Conservation (phyloP, 2,113 vertebrate species). For the Zootoca vivipara region DNA sequence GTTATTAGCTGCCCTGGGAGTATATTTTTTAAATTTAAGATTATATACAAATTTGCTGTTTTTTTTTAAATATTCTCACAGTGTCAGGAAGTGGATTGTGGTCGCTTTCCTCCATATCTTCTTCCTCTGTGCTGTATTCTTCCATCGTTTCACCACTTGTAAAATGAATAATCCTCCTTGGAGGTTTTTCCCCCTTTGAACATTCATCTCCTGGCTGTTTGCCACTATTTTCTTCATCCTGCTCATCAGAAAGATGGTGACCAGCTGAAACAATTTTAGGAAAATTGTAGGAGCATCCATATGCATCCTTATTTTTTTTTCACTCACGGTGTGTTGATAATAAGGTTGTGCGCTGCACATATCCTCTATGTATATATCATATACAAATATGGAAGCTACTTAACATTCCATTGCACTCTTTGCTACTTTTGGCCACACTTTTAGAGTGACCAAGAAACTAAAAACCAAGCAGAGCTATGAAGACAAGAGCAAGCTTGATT, state of each 20-base stretch:
- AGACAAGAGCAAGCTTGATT: too few species aligned
- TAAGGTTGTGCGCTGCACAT: too few species aligned
- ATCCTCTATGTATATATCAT: too few species aligned
- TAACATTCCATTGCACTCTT: too few species aligned
- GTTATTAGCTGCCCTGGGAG: too few species aligned
- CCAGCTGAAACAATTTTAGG: background rate
- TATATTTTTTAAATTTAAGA: background rate
- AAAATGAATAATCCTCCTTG: conserved; percentile 79
- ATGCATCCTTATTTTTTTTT: background rate
- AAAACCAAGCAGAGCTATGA: too few species aligned
- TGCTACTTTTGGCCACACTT: background rate
- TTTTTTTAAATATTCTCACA: conserved; percentile 53
- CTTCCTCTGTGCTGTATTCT: conserved; percentile 69
- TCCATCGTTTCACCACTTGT: conserved; percentile 78
- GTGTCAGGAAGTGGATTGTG: conserved; percentile 34
- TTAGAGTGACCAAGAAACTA: background rate
- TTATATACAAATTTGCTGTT: background rate
- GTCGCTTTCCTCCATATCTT: conserved; percentile 47
- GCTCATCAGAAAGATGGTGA: conserved; percentile 13
- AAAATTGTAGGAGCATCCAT: background rate
- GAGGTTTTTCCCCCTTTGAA: conserved; percentile 5
- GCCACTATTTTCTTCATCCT: conserved; percentile 17
- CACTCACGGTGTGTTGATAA: too few species aligned
- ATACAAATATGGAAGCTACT: too few species aligned
- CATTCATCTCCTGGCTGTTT: conserved; percentile 14